phyloP scores from a whole-genome alignment of 2,888 invertebrate species.

The Diogma glabrata region DNA sequence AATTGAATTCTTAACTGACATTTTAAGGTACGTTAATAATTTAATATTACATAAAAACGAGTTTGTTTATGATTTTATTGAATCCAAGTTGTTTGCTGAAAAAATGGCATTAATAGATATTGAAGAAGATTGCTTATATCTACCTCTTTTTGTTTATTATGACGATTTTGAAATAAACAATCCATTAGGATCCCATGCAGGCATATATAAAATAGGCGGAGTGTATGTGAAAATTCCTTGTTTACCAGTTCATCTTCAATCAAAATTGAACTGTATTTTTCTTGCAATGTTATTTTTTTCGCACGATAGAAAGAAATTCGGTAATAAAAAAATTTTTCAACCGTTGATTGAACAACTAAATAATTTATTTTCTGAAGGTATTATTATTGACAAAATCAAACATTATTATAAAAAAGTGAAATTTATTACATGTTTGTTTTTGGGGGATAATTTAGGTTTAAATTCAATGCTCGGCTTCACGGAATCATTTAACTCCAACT shows the following conservation, averaged over 20 bases:
- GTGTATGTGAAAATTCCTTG: slow-evolving; percentile 6
- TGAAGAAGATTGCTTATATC: too few species aligned
- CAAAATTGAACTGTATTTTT: slow-evolving; percentile 4
- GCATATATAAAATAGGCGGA: background rate
- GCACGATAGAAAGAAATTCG: slow-evolving; percentile 1
- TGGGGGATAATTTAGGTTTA: slow-evolving; percentile 7
- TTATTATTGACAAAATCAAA: background rate
- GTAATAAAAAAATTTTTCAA: slow-evolving; percentile 2
- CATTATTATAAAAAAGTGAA: background rate
- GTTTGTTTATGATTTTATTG: too few species aligned
- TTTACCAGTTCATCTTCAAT: slow-evolving; percentile 1
- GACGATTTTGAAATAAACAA: slow-evolving; percentile 7
- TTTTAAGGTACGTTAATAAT: too few species aligned
- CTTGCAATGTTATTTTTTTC: slow-evolving; percentile 9
- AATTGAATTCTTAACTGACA: too few species aligned
- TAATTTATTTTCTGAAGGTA: background rate
- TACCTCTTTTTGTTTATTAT: background rate
- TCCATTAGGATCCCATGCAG: slow-evolving; percentile 6
- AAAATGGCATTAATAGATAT: too few species aligned
- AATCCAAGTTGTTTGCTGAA: too few species aligned
- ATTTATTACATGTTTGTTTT: slow-evolving; percentile 6
- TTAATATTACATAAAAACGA: too few species aligned
- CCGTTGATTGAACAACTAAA: background rate
- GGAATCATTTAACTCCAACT: background rate
- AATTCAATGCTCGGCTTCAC: slow-evolving; percentile 3